Conservation (phyloP, 2,113 vertebrate genomes). For the Amia ocellicauda region DNA sequence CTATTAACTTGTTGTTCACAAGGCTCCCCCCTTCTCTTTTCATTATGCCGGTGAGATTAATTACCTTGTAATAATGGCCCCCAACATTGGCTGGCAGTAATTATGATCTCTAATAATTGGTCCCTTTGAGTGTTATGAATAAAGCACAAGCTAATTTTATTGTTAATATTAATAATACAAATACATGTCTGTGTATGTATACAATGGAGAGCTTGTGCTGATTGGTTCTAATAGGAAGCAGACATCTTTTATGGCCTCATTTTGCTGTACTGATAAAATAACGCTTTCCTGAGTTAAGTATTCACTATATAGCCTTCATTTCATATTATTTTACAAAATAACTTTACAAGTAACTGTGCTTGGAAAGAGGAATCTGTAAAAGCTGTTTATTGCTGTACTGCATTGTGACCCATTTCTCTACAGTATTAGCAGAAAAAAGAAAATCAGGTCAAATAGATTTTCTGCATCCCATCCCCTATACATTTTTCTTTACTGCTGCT, state of each 20-base stretch:
- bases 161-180: conserved; percentile 27
- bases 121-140: conserved; percentile 65
- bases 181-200: no score
- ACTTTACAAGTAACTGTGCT: no score
- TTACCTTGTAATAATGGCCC: conserved; percentile 63
- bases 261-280: no score
- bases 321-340: no score
- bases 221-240: no score
- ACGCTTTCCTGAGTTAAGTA: no score
- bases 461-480: conserved; percentile 24
- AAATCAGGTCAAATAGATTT: conserved; percentile 37
- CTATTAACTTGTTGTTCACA: conserved; percentile 56
- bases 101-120: conserved; percentile 72
- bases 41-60: conserved; percentile 60
- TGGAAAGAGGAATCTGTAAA: no score
- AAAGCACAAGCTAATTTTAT: conserved; percentile 60
- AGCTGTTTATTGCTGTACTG: conserved; percentile 41
- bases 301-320: no score
- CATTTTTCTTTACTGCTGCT: background rate
- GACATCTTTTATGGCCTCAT: no score
- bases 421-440: conserved; percentile 25
- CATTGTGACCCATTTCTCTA: conserved; percentile 26
- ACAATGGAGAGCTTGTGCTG: no score
- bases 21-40: conserved; percentile 36
- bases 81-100: conserved; percentile 61